Percentiles rank a stretch among this genome's conserved stretches.
Evolutionary conservation across 1,140 invertebrate genomes (phyloP).

Genomic region (Drosophila setifemur): DNA sequence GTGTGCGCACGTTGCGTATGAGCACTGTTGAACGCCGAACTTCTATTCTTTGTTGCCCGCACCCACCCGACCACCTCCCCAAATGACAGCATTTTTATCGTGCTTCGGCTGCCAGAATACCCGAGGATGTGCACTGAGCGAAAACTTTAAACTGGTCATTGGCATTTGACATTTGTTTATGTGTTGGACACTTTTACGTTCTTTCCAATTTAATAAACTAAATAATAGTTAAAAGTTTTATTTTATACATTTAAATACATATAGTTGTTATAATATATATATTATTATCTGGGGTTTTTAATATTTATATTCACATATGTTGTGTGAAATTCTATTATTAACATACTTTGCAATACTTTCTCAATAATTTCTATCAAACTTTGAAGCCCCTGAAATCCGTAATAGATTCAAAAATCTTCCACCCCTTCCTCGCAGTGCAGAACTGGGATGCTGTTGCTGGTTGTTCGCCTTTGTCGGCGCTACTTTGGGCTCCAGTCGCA

Average conservation of each 20-base stretch:
- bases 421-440: constrained; percentile 7
- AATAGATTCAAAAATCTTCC: too few relatives aligned
- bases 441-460: constrained; percentile 51
- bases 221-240: too few relatives aligned
- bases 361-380: too few relatives aligned
- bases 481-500: constrained; percentile 39
- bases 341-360: neutral
- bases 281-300: neutral
- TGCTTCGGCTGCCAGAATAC: constrained; percentile 28
- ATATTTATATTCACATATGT: neutral
- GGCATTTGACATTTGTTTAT: too few relatives aligned
- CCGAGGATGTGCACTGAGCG: constrained; percentile 4
- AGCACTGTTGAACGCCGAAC: constrained; percentile 15
- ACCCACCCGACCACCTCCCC: neutral
- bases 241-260: neutral
- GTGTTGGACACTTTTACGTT: too few relatives aligned
- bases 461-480: constrained; percentile 7
- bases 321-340: too few relatives aligned
- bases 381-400: too few relatives aligned
- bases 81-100: constrained; percentile 19
- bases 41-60: neutral
- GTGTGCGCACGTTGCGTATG: constrained; percentile 22
- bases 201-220: neutral
- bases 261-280: neutral
- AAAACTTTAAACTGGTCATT: too few relatives aligned